Conservation (phyloP, 2,797 vertebrate genomes). For the Intellagama lesueurii region DNA sequence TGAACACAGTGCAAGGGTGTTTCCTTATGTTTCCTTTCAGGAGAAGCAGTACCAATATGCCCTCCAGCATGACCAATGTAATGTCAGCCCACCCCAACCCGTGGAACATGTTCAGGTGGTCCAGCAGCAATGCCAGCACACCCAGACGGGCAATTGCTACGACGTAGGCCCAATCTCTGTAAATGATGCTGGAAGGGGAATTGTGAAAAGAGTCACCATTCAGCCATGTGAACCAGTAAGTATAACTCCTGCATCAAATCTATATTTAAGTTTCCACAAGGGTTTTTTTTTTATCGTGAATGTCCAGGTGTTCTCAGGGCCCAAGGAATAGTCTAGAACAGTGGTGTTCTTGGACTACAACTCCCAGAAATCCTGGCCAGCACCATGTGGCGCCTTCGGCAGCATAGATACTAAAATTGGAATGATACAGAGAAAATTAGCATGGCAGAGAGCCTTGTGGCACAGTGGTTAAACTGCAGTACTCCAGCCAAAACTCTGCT, state of each 20-base stretch:
- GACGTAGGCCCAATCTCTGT: conserved; percentile 52
- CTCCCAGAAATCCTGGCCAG: too few relatives aligned
- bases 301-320: too few relatives aligned
- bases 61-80: conserved; percentile 64
- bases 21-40: conserved; percentile 33
- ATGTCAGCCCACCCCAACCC: conserved; percentile 51
- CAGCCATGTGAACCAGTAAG: conserved; percentile 73
- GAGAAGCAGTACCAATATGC: conserved; percentile 63
- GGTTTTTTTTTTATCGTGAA: background rate
- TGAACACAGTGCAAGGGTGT: too few relatives aligned
- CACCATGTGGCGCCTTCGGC: too few relatives aligned
- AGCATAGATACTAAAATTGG: too few relatives aligned
- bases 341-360: too few relatives aligned
- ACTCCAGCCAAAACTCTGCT: too few relatives aligned
- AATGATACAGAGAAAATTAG: too few relatives aligned
- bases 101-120: conserved; percentile 51
- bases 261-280: background rate
- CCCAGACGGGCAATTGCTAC: conserved; percentile 48
- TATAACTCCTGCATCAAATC: rapidly evolving
- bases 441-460: too few relatives aligned
- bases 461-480: too few relatives aligned
- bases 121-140: conserved; percentile 64
- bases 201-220: conserved; percentile 47
- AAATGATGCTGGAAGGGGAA: conserved; percentile 53
- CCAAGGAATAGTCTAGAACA: background rate